These are phyloP conservation scores for Temnothorax curvispinosus DNA, from an alignment of 1,140 invertebrate species.

Conservation along the genomic window DNA sequence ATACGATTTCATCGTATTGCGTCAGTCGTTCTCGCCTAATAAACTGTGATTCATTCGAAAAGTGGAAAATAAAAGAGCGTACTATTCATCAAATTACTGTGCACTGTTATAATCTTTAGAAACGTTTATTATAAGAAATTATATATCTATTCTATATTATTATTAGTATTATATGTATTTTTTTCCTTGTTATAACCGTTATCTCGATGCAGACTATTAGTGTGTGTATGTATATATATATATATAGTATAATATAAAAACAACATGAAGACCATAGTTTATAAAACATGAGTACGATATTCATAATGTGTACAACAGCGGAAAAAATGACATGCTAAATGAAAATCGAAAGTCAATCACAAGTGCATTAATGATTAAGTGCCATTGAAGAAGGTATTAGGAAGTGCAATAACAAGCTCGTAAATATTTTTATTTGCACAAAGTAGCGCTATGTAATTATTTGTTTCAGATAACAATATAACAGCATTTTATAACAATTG, in stretches of 20 bases:
- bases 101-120: neutral
- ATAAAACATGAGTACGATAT: neutral
- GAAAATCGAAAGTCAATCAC: neutral
- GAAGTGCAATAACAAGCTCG: too few species aligned
- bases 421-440: too few species aligned
- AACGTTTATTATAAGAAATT: neutral
- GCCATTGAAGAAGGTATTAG: neutral
- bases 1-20: neutral
- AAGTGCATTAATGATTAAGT: neutral
- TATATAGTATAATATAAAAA: neutral
- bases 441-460: neutral
- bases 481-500: neutral
- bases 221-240: too few species aligned
- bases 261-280: neutral
- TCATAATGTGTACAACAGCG: neutral
- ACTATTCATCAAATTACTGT: neutral
- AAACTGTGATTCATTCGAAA: neutral
- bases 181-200: too few species aligned
- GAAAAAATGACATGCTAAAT: neutral
- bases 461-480: neutral
- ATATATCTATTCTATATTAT: too few species aligned
- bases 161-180: neutral
- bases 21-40: neutral
- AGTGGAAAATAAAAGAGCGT: neutral
- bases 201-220: too few species aligned